phyloP scores from a whole-genome alignment of 2,113 vertebrate species.

The Pomatorhinus ruficollis region DNA sequence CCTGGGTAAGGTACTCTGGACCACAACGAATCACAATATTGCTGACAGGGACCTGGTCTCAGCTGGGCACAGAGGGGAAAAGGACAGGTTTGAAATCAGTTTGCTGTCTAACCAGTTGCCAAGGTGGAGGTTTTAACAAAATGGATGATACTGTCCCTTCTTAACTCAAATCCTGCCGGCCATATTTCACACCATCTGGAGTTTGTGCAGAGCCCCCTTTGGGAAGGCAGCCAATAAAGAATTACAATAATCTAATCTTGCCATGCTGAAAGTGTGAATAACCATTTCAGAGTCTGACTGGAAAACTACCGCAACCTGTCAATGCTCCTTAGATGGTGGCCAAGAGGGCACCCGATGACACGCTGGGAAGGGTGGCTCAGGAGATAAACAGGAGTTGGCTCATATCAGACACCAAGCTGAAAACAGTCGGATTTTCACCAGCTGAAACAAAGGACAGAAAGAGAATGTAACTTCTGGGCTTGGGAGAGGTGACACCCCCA shows the following conservation, averaged over 20 bases:
- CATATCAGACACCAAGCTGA: accelerated
- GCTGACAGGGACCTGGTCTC: neutral
- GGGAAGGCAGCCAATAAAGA: constrained; percentile 35
- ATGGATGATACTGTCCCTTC: constrained; percentile 11
- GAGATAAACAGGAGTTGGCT: neutral
- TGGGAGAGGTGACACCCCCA: neutral
- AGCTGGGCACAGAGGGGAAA: neutral
- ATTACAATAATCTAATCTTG: constrained; percentile 61
- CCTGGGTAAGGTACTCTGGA: neutral
- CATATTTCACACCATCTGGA: constrained; percentile 59
- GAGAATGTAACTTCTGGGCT: neutral
- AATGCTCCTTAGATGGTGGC: neutral
- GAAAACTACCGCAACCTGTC: constrained; percentile 46
- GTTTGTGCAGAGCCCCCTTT: constrained; percentile 27
- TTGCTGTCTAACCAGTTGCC: constrained; percentile 27
- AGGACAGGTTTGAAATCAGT: neutral
- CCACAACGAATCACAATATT: neutral
- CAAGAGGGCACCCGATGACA: neutral
- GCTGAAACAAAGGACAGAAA: neutral
- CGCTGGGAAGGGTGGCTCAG: neutral
- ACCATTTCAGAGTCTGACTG: constrained; percentile 34
- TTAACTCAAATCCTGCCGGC: constrained; percentile 26
- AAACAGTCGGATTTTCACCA: neutral
- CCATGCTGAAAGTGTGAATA: constrained; percentile 36
- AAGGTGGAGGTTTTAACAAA: constrained; percentile 27